Base-by-base conservation (phyloP, 1,140 invertebrate genomes). In the Scylla paramamosain region DNA sequence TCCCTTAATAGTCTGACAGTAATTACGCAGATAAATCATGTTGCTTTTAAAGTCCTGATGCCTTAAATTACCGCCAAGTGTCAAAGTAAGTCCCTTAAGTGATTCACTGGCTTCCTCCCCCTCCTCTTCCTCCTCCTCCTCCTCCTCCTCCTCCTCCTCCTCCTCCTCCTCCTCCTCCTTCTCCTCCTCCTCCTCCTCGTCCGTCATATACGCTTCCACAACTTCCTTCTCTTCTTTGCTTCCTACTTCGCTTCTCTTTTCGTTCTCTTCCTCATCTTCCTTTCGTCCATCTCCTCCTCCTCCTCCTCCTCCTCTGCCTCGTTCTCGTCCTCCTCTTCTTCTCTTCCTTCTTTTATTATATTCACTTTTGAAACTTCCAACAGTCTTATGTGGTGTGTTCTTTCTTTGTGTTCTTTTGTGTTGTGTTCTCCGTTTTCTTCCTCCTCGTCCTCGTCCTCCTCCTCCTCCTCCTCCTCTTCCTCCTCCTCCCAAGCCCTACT, bases 21-120 rank as follows among this genome's bases (percentile, higher is more conserved):
- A 94, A 94, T 94, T 94, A 87, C 93, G 29, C 31, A 31, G 46
- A 87, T 94, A 90, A 59, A 90, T 94, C 93, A 94, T 90, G 31
- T 67, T 94, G 87, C 87, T 94, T 94, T 94, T 94, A 94, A 94
- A 94, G 88, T 90, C 87, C 84, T 67, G 59, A 88, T 94, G 87
- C 93, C 59, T 94, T 94, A 94, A 94, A 94, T 94, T 94, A 94
- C 93, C 87, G 59, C 93, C 59, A 52, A 45, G 90, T 94, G 93
- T 94, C 93, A 94, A 94, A 94, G 84, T 93, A 94, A 94, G 93
- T 89, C 93, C 52, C 84, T 82, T 77, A 94, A 90, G 87, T 94
- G 93, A 94, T 94, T 59, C 39, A 94, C n/a, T 39, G 88, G 8
- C 45, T 28, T 48, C 92, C 82, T 45, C 82, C 48, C 28, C 82